Percentiles rank a stretch among this genome's conserved stretches.
phyloP scores from a whole-genome alignment of 2,888 invertebrate species.

The Synergus umbraculus region DNA sequence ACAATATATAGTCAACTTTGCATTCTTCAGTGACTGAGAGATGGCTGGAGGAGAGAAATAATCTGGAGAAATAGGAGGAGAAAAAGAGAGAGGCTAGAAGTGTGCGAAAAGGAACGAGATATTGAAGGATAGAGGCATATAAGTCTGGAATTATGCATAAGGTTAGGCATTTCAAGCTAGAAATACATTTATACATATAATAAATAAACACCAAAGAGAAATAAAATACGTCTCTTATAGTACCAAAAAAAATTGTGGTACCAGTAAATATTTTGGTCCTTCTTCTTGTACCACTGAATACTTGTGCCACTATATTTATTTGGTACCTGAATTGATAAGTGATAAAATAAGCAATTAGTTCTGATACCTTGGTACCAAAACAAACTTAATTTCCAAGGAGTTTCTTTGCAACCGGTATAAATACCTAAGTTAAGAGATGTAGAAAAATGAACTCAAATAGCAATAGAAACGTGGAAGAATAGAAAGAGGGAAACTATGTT shows the following conservation, averaged over 20 bases:
- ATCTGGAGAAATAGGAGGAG: conserved; percentile 12
- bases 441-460: conserved; percentile 8
- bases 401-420: not conserved
- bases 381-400: not conserved
- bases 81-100: conserved; percentile 32
- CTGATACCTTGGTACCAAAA: not conserved
- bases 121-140: conserved; percentile 16
- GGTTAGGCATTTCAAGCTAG: not conserved
- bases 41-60: conserved; percentile 31
- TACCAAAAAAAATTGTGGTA: not conserved
- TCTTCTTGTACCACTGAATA: not conserved
- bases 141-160: conserved; percentile 2
- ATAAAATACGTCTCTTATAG: too few relatives aligned
- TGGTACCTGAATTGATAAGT: not conserved
- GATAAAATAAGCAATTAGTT: not conserved
- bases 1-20: conserved; percentile 38
- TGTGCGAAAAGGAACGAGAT: conserved; percentile 21
- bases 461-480: conserved; percentile 31
- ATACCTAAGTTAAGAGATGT: not conserved
- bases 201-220: too few relatives aligned
- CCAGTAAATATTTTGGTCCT: not conserved
- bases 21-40: conserved; percentile 43
- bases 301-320: not conserved
- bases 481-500: conserved; percentile 33
- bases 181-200: not conserved